These are phyloP conservation scores for Lagocephalus sceleratus DNA, from an alignment of 2,797 vertebrate genomes.

Conservation along the genomic window DNA sequence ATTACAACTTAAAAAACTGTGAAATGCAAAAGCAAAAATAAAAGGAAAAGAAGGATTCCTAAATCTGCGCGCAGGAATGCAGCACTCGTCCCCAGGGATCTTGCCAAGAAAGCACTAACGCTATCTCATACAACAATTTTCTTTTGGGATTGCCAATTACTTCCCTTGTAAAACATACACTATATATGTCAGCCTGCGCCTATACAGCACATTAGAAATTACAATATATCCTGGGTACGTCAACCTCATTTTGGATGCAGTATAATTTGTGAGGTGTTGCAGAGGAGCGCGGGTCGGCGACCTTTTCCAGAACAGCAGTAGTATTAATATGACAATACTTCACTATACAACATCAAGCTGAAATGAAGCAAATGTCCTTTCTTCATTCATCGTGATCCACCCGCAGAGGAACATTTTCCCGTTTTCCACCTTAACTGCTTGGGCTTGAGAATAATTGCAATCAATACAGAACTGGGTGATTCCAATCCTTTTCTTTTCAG, in stretches of 20 bases:
- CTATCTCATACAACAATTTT: slow-evolving; percentile 49
- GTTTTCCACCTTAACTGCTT: no score
- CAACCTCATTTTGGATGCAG: slow-evolving; percentile 18
- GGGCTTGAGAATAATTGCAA: neutral
- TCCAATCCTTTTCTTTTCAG: neutral
- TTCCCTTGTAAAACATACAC: slow-evolving; percentile 55
- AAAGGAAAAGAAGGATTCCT: no score
- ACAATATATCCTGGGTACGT: slow-evolving; percentile 20
- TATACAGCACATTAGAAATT: slow-evolving; percentile 22
- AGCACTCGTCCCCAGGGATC: slow-evolving; percentile 9
- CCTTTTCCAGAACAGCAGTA: slow-evolving; percentile 5
- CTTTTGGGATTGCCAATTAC: slow-evolving; percentile 54
- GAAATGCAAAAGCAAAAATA: slow-evolving; percentile 23
- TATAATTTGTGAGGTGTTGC: slow-evolving; percentile 35
- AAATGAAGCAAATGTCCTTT: no score
- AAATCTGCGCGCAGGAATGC: slow-evolving; percentile 16
- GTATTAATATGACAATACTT: no score
- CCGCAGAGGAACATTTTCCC: no score
- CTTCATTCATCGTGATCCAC: no score
- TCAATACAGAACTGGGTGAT: neutral
- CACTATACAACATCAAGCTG: no score
- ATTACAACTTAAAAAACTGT: slow-evolving; percentile 8
- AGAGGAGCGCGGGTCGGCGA: slow-evolving; percentile 16
- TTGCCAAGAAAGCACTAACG: slow-evolving; percentile 22
- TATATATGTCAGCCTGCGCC: slow-evolving; percentile 32